These are phyloP conservation scores for Drosophila simulans DNA, from an alignment of 1,140 invertebrate genomes.

Conservation along the genomic window DNA sequence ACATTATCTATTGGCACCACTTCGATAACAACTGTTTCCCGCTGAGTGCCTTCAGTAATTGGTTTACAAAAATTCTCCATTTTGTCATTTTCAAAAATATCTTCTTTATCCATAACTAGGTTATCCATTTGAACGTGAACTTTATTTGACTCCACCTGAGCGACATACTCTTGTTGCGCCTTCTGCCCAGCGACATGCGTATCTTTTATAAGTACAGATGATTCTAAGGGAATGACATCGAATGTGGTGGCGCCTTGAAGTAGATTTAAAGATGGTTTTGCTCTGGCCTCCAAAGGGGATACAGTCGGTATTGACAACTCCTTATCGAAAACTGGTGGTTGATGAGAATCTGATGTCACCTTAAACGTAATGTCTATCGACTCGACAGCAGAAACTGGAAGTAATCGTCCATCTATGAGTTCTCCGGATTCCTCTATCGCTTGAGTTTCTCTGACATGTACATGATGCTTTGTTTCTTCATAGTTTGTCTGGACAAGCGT, in stretches of 20 bases:
- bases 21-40: constrained; percentile 57
- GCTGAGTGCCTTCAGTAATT: constrained; percentile 58
- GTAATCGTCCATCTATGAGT: constrained; percentile 6
- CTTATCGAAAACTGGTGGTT: constrained; percentile 45
- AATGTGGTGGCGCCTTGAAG: constrained; percentile 38
- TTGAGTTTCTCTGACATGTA: constrained; percentile 50
- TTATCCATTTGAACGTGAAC: constrained; percentile 39
- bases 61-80: constrained; percentile 52
- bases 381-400: constrained; percentile 19
- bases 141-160: constrained; percentile 35
- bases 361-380: constrained; percentile 50
- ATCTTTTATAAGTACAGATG: constrained; percentile 17
- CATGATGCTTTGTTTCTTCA: constrained; percentile 45
- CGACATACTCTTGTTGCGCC: constrained; percentile 19
- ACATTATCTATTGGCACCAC: constrained; percentile 57
- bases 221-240: constrained; percentile 40
- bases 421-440: constrained; percentile 33
- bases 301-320: constrained; percentile 36
- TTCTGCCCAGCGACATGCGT: constrained; percentile 3
- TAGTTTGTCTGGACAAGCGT: constrained; percentile 28
- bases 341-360: constrained; percentile 28
- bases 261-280: constrained; percentile 36
- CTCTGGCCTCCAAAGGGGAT: constrained; percentile 7
- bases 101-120: constrained; percentile 56
- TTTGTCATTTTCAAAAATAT: constrained; percentile 16